Evolutionary conservation across 2,888 invertebrate genomes (phyloP).

Genomic region (Cantharis flavilabris): DNA sequence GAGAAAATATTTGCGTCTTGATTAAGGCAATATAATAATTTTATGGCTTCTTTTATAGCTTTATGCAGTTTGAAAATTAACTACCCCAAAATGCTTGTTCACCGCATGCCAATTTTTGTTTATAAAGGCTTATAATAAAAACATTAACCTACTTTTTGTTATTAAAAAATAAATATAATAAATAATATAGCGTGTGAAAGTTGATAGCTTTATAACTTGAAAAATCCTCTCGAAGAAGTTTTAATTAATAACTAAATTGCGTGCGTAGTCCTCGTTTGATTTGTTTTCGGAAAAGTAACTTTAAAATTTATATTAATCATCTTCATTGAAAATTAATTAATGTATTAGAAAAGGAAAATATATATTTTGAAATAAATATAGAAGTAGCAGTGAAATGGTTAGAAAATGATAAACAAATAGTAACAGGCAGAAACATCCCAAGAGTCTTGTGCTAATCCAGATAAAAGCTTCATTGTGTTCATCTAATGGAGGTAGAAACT

Average conservation of each 20-base stretch:
- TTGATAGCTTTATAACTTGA: constrained; percentile 10
- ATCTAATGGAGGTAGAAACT: constrained; percentile 50
- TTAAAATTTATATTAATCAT: not conserved
- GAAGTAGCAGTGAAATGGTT: constrained; percentile 20
- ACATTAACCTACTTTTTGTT: constrained; percentile 5
- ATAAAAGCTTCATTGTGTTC: constrained; percentile 52
- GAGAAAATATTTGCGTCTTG: constrained; percentile 16
- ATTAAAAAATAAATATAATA: constrained; percentile 2
- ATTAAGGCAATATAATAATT: constrained; percentile 16
- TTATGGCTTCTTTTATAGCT: constrained; percentile 13
- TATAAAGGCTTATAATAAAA: constrained; percentile 3
- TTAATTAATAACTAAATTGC: constrained; percentile 15
- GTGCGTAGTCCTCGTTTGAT: constrained; percentile 1
- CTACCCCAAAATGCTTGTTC: not conserved
- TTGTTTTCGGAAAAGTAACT: not conserved
- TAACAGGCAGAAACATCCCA: constrained; percentile 41
- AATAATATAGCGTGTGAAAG: constrained; percentile 10
- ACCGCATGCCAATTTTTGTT: not conserved
- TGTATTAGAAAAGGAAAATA: not conserved
- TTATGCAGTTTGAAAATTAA: constrained; percentile 16
- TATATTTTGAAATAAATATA: not conserved
- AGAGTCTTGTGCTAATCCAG: constrained; percentile 53
- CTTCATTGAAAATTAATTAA: not conserved
- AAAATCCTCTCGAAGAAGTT: constrained; percentile 5
- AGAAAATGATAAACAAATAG: constrained; percentile 43